Percentiles rank a stretch among this genome's conserved stretches.
These are phyloP conservation scores for Coelopa frigida DNA, from an alignment of 1,140 invertebrate genomes.

Conservation along the genomic window DNA sequence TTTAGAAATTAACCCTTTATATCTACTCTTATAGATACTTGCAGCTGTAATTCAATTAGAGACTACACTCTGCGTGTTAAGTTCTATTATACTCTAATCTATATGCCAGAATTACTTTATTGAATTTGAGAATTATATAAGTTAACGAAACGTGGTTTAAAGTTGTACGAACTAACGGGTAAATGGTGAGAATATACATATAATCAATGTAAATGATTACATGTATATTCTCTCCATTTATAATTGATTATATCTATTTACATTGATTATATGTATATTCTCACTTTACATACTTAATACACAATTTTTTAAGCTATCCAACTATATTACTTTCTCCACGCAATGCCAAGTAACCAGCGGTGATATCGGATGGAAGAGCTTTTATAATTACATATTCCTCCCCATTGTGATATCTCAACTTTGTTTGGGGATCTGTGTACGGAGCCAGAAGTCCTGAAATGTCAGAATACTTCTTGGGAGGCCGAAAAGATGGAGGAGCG, in stretches of 20 bases:
- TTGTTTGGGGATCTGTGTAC: conserved; percentile 86
- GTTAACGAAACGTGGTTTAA: not conserved
- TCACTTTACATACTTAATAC: not conserved
- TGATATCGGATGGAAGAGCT: conserved; percentile 82
- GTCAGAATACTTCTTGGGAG: conserved; percentile 89
- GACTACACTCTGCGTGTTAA: too few species aligned
- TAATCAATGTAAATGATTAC: not conserved
- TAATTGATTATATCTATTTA: not conserved
- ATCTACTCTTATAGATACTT: too few species aligned
- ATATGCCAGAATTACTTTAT: too few species aligned
- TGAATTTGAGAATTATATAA: not conserved
- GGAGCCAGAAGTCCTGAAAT: conserved; percentile 79
- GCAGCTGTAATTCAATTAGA: too few species aligned
- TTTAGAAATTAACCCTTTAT: too few species aligned
- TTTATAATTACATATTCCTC: conserved; percentile 81
- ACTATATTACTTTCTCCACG: conserved; percentile 80
- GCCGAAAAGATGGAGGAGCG: conserved; percentile 83
- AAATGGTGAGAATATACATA: not conserved
- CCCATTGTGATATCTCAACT: conserved; percentile 72
- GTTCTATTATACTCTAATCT: too few species aligned
- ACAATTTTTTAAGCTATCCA: too few species aligned
- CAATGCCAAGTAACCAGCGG: conserved; percentile 76
- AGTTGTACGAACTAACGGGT: not conserved
- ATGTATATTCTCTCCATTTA: not conserved
- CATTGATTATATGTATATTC: not conserved